Conservation (phyloP, 2,888 invertebrate species). For the Yponomeuta plumbellus region DNA sequence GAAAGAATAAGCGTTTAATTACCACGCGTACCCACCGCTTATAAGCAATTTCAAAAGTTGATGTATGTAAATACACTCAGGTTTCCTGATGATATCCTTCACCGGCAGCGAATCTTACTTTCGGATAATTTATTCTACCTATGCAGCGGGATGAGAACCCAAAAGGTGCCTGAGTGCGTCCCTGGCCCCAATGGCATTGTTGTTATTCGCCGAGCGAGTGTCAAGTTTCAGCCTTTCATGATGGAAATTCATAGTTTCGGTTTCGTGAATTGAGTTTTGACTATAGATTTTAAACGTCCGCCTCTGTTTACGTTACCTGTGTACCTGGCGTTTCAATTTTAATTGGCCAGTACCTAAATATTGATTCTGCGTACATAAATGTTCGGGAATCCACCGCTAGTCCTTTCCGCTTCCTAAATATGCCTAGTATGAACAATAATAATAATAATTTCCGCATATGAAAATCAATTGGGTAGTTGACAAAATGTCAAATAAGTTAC, state of each 20-base stretch:
- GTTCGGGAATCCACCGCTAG: not conserved
- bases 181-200: not conserved
- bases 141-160: not conserved
- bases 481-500: no score
- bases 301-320: not conserved
- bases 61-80: no score
- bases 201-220: constrained; percentile 2
- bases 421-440: no score
- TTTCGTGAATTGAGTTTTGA: not conserved
- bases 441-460: no score
- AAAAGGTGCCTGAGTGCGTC: not conserved
- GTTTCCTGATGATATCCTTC: no score
- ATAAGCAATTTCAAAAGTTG: no score
- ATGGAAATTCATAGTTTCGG: not conserved
- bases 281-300: not conserved
- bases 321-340: not conserved
- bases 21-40: no score
- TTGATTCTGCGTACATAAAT: not conserved
- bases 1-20: no score
- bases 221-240: constrained; percentile 1
- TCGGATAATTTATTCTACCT: no score
- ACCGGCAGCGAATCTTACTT: no score
- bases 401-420: no score
- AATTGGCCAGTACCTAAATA: not conserved
- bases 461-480: no score